Evolutionary conservation across 2,113 vertebrate genomes (phyloP), one percentile per base, ranked within the genome.

Genomic region (Cariama cristata): DNA sequence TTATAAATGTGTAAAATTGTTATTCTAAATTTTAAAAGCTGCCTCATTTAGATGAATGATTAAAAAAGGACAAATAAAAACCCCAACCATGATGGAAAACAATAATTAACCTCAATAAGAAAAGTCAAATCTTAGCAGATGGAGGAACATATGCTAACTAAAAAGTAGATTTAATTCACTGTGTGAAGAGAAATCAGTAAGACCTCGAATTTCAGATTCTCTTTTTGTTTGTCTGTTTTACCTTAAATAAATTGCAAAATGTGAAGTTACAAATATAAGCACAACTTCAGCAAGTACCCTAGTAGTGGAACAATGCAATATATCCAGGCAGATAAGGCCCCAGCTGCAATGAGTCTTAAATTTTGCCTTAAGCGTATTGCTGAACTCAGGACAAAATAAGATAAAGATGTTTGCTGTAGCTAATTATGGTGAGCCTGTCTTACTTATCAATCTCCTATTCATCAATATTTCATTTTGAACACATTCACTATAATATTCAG

Each of bases 1-100:
- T 91, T 93, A 67, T 56, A 79, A 93, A 79, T 22, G 24, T 40
- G 8, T 5, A 49, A 23, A 45, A 26, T 55, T 74, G 4, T 66
- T 91, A 12, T 81, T 74, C 8, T 23, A 56, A 93, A 90, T 80
- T 67, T 4, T 21, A 62, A 76, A 75, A 62, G 6, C 63, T 86
- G 3, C 4, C 8, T 90, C 47, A 35, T 14, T 28, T 60, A 60
- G 35, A 81, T 81, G 76, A 60, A 20, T 63, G 33, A 90, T 86
- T 75, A 4, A 59, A 94, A 96, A 95, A 85, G 5, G 32, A 93
- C 44, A 88, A 90, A 94, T 77, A 80, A 19, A 92, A 94, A 90
- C 21, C 47, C 5, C 26, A 38, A 2, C 38, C 14, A 58, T 19
- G 77, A 85, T 66, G 14, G 24, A 94, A 94, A 68, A 88, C 56